These are phyloP conservation scores for Myotis brandtii DNA, from an alignment of 2,113 vertebrate genomes.

Conservation along the genomic window DNA sequence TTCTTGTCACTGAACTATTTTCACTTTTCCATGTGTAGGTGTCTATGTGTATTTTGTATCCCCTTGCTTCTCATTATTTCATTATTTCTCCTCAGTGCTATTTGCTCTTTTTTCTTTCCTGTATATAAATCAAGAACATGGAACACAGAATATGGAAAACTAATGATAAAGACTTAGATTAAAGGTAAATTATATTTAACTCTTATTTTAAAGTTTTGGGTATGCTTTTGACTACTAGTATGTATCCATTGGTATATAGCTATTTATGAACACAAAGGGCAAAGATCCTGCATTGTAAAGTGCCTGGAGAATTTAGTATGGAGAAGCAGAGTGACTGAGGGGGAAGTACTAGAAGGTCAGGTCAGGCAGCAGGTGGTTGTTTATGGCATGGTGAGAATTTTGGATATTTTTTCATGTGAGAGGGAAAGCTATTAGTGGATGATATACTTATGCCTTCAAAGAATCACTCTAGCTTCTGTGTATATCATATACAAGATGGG, in stretches of 20 bases:
- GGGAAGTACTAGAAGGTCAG: neutral
- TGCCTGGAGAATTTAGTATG: neutral
- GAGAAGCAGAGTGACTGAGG: no score
- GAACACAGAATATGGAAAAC: neutral
- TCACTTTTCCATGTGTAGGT: neutral
- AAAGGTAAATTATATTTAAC: neutral
- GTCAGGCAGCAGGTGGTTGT: no score
- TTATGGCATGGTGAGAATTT: neutral
- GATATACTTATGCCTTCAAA: neutral
- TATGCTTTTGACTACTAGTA: neutral
- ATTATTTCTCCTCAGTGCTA: neutral
- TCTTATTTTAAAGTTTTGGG: neutral
- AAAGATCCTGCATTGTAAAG: neutral
- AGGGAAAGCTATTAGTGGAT: neutral
- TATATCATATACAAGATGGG: neutral
- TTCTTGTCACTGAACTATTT: neutral
- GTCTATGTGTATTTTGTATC: neutral
- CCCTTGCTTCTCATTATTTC: neutral
- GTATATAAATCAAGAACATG: neutral
- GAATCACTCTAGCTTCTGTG: neutral
- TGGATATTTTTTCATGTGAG: neutral
- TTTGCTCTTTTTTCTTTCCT: neutral
- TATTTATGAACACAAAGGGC: neutral
- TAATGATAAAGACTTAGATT: neutral
- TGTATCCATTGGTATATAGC: neutral